Conservation (phyloP, 1,140 invertebrate genomes). For the Conus ventricosus region DNA sequence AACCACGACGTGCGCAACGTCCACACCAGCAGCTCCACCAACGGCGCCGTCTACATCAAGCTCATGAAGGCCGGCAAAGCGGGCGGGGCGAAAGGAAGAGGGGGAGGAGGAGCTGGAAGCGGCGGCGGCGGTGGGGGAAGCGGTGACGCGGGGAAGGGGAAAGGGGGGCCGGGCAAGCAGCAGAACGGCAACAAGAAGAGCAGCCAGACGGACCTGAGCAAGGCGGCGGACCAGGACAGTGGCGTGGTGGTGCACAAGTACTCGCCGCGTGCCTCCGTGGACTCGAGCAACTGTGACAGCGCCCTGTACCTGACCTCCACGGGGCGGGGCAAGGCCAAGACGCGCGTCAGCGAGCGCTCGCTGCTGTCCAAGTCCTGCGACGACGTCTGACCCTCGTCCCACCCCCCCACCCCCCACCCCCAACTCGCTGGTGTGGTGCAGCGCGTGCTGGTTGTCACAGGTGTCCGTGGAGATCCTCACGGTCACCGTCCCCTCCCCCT, state of each 20-base stretch:
- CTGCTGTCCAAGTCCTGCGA: constrained; percentile 26
- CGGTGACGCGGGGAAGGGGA: neutral
- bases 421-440: neutral
- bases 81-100: neutral
- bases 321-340: constrained; percentile 22
- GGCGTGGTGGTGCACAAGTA: constrained; percentile 34
- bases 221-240: constrained; percentile 30
- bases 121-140: neutral
- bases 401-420: no score
- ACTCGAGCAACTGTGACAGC: constrained; percentile 25
- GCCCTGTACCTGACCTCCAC: neutral
- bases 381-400: constrained; percentile 9
- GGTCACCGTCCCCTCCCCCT: neutral
- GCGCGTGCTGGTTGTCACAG: neutral
- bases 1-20: constrained; percentile 33
- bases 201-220: constrained; percentile 7
- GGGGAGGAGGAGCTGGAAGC: neutral
- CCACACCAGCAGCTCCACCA: constrained; percentile 20
- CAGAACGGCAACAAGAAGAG: neutral
- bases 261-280: constrained; percentile 15
- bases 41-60: constrained; percentile 40
- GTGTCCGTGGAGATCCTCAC: neutral
- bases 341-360: constrained; percentile 11
- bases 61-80: constrained; percentile 7
- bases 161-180: neutral